Evolutionary conservation across 92 coral and sea anemone genomes (phyloP).

Genomic region (Porites rus): DNA sequence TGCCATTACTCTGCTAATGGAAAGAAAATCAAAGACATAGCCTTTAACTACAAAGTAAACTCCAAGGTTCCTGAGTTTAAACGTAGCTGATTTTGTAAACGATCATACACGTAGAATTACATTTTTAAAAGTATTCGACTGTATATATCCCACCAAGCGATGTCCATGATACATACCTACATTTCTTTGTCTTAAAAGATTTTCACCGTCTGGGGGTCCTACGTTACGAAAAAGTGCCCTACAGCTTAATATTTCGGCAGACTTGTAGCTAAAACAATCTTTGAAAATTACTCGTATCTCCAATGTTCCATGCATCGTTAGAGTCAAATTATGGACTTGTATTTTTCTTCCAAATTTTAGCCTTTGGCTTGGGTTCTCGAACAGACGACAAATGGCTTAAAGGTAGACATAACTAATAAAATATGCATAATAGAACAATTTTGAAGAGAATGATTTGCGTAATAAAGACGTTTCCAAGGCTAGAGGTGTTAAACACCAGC

Average conservation of each 20-base stretch:
- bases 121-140: neutral
- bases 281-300: too few relatives aligned
- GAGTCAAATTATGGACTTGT: too few relatives aligned
- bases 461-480: constrained; percentile 4
- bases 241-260: neutral
- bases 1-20: too few relatives aligned
- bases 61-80: too few relatives aligned
- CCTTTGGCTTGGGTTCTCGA: neutral
- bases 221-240: neutral
- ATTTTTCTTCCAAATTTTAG: neutral
- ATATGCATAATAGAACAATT: constrained; percentile 15
- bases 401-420: constrained; percentile 20
- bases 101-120: too few relatives aligned
- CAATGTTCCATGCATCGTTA: too few relatives aligned
- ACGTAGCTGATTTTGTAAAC: too few relatives aligned
- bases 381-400: neutral
- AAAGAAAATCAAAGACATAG: too few relatives aligned
- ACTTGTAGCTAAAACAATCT: neutral
- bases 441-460: neutral
- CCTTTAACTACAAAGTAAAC: too few relatives aligned
- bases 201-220: neutral
- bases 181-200: neutral
- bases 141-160: neutral
- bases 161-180: neutral
- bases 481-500: constrained; percentile 29